Evolutionary conservation across 2,113 vertebrate genomes (phyloP).

Genomic region (Thymallus thymallus): DNA sequence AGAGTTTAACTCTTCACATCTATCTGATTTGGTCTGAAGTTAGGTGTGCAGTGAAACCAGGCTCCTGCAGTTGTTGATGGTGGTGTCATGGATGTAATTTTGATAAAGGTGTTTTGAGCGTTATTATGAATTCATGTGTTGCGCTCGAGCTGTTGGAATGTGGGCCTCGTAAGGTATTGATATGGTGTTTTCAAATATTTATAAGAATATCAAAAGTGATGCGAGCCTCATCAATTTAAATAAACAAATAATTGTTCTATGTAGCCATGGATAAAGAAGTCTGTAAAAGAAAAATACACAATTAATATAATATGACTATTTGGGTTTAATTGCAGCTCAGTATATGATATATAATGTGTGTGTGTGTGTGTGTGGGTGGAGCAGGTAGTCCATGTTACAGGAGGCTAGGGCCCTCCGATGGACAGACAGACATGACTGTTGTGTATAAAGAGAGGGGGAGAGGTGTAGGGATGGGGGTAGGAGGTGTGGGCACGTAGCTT

Average conservation of each 20-base stretch:
- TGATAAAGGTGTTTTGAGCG: conserved; percentile 38
- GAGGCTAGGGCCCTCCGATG: conserved; percentile 23
- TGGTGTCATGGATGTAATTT: conserved; percentile 44
- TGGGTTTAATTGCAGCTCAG: conserved; percentile 13
- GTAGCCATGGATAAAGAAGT: conserved; percentile 34
- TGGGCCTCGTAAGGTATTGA: conserved; percentile 46
- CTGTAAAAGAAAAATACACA: conserved; percentile 34
- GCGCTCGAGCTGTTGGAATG: conserved; percentile 37
- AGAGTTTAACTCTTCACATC: conserved; percentile 39
- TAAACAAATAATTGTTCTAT: conserved; percentile 52
- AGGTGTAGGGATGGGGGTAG: conserved; percentile 42
- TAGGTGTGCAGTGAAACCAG: too few relatives aligned
- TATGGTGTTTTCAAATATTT: conserved; percentile 61
- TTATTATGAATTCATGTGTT: conserved; percentile 56
- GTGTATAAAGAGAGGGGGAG: conserved; percentile 51
- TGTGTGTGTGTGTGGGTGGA: background rate
- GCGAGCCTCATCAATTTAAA: conserved; percentile 47
- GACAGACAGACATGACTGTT: conserved; percentile 37
- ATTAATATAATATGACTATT: conserved; percentile 33
- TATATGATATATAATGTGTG: conserved; percentile 12
- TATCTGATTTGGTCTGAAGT: too few relatives aligned
- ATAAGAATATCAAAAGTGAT: conserved; percentile 54
- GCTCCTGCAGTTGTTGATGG: too few relatives aligned
- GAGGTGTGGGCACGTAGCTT: conserved; percentile 80
- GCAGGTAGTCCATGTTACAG: background rate